Percentiles rank a stretch among this genome's conserved stretches.
These are phyloP conservation scores for Shargacucullia verbasci DNA, from an alignment of 2,888 invertebrate genomes.

Conservation along the genomic window DNA sequence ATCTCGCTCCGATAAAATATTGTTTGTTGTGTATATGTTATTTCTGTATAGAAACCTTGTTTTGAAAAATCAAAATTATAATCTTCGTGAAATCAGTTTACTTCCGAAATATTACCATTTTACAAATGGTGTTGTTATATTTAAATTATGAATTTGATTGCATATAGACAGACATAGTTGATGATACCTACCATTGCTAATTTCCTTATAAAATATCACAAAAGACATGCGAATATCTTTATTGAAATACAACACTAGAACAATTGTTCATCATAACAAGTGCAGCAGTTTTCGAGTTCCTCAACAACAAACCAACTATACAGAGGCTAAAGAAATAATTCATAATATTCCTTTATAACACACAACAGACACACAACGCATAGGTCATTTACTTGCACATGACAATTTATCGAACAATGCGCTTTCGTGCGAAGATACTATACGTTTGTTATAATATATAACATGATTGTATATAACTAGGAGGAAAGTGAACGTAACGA, in stretches of 20 bases:
- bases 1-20: conserved; percentile 27
- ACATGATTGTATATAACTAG: conserved; percentile 10
- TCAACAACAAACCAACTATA: conserved; percentile 1
- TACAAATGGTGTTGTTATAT: no score
- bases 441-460: conserved; percentile 1
- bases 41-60: no score
- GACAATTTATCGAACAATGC: conserved; percentile 41
- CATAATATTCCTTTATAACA: conserved; percentile 4
- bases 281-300: conserved; percentile 24
- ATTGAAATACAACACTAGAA: conserved; percentile 8
- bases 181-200: no score
- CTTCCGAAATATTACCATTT: no score
- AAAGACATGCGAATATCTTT: conserved; percentile 6
- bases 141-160: no score
- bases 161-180: no score
- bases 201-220: neutral
- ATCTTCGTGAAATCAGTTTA: no score
- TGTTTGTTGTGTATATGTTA: neutral
- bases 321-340: no score
- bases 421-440: conserved; percentile 29
- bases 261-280: conserved; percentile 21
- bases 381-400: conserved; percentile 30
- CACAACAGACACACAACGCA: conserved; percentile 9
- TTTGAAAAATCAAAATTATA: no score
- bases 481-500: conserved; percentile 18